phyloP scores from a whole-genome alignment of 2,113 vertebrate genomes.

The Scartelaos histophorus region DNA sequence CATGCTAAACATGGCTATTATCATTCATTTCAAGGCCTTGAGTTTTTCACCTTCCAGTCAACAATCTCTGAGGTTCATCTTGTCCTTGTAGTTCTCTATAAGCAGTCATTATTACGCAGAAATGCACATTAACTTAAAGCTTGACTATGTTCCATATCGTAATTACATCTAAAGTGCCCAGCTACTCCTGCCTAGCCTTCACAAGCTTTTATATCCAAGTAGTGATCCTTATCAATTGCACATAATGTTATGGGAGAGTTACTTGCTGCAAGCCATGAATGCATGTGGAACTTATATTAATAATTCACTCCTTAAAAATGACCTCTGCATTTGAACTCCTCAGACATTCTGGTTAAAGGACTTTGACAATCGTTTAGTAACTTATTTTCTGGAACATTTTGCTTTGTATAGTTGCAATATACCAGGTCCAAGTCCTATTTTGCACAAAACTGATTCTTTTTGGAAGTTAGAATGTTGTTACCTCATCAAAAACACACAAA shows the following conservation, averaged over 20 bases:
- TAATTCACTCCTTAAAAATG: too few species aligned
- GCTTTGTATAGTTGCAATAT: too few species aligned
- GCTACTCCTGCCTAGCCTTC: background rate
- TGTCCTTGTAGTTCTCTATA: background rate
- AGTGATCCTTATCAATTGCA: constrained; percentile 34
- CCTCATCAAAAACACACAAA: too few species aligned
- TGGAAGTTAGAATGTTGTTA: too few species aligned
- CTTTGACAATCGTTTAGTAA: too few species aligned
- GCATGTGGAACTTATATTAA: background rate
- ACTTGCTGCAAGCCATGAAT: constrained; percentile 11
- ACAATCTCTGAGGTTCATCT: background rate
- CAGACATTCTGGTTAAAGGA: too few species aligned
- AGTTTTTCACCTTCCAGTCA: constrained; percentile 15
- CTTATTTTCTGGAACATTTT: too few species aligned
- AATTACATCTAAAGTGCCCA: constrained; percentile 17
- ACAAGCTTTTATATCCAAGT: background rate
- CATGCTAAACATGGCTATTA: constrained; percentile 11
- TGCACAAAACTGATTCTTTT: too few species aligned
- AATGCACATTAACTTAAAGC: constrained; percentile 14
- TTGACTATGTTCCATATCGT: constrained; percentile 30
- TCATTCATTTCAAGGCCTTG: background rate
- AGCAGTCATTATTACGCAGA: constrained; percentile 1
- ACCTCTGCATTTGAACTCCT: too few species aligned
- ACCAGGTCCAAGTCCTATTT: too few species aligned
- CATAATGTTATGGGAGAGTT: background rate